Evolutionary conservation across 2,797 vertebrate genomes (phyloP).

Genomic region (Gymnocypris eckloni): DNA sequence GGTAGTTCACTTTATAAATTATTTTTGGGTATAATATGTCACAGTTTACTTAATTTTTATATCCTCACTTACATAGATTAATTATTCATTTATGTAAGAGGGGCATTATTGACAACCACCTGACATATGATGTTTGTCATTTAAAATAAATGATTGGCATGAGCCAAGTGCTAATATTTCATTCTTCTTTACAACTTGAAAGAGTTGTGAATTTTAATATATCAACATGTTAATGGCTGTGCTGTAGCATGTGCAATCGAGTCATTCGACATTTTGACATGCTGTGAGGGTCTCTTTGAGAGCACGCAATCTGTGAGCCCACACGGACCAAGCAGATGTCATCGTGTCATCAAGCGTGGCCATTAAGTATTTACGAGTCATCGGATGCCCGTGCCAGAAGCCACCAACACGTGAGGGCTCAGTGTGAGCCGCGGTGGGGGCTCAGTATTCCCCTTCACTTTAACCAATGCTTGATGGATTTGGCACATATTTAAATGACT

Average conservation of each 20-base stretch:
- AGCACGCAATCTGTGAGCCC: constrained; percentile 53
- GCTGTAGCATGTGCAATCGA: neutral
- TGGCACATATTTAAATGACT: constrained; percentile 50
- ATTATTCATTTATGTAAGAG: neutral
- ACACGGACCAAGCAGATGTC: constrained; percentile 73
- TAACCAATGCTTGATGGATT: constrained; percentile 51
- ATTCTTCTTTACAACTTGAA: neutral
- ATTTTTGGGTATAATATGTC: no score
- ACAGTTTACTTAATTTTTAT: no score
- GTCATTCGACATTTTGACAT: constrained; percentile 46
- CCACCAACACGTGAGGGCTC: constrained; percentile 60
- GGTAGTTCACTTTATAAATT: no score
- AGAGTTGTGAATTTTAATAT: neutral
- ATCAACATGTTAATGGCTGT: neutral
- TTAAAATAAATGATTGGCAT: neutral
- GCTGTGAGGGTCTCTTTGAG: constrained; percentile 58
- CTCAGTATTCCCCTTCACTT: constrained; percentile 22
- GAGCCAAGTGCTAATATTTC: neutral
- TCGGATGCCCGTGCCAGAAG: constrained; percentile 63
- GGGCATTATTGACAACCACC: neutral
- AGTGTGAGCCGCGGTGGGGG: constrained; percentile 42
- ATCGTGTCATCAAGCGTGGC: constrained; percentile 68
- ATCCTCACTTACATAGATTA: no score
- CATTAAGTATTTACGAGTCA: constrained; percentile 76
- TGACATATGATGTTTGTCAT: neutral